A percentile compares a stretch with the other conserved stretches of the same genome.
Evolutionary conservation across 2,797 vertebrate genomes (phyloP).

Genomic region (Fundulus diaphanus): DNA sequence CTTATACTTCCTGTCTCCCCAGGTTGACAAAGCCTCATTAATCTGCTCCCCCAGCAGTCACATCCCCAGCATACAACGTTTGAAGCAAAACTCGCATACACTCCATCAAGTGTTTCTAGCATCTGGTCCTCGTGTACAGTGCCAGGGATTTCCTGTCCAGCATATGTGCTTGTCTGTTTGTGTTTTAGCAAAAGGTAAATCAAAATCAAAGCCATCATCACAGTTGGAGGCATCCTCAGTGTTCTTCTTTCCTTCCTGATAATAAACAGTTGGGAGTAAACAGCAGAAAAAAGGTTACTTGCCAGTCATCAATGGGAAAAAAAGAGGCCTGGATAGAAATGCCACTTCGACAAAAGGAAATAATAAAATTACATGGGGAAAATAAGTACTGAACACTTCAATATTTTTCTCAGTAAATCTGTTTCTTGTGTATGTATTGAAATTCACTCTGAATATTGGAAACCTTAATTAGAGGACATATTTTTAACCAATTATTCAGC

Average conservation of each 20-base stretch:
- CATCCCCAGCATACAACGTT: constrained; percentile 21
- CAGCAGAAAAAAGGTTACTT: constrained; percentile 18
- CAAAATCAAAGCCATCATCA: constrained; percentile 54
- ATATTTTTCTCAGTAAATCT: not conserved
- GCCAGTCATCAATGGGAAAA: constrained; percentile 24
- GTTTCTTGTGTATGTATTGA: not conserved
- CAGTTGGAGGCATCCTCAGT: constrained; percentile 52
- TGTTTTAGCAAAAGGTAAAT: constrained; percentile 41
- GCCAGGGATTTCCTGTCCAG: constrained; percentile 45
- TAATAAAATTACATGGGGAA: constrained; percentile 3
- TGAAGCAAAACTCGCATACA: constrained; percentile 28
- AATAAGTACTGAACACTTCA: not conserved
- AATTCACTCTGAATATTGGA: not conserved
- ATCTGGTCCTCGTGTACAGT: constrained; percentile 50
- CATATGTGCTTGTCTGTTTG: constrained; percentile 20
- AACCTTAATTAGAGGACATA: too few relatives aligned
- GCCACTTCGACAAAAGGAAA: constrained; percentile 16
- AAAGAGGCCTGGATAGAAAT: constrained; percentile 27
- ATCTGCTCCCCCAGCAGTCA: constrained; percentile 29
- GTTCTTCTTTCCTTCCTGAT: constrained; percentile 27
- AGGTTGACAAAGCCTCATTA: constrained; percentile 58
- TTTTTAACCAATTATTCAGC: not conserved
- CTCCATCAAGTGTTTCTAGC: constrained; percentile 33
- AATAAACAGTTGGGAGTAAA: constrained; percentile 28
- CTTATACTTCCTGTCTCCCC: constrained; percentile 52